phyloP scores from a whole-genome alignment of 2,797 vertebrate genomes.

The Orientallactaga sibirica region DNA sequence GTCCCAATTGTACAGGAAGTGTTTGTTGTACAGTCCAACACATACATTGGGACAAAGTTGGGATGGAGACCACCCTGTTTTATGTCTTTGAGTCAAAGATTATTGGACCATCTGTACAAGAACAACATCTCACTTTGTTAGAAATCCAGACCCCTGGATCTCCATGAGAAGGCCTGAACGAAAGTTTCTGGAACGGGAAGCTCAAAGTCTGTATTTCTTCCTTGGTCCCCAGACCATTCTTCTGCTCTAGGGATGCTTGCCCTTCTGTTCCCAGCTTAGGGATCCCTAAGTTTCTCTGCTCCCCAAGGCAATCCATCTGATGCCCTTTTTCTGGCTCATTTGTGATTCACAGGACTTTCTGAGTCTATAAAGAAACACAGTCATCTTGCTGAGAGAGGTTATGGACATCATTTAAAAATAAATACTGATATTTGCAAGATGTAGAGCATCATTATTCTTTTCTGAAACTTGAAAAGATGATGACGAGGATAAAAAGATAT shows the following conservation, averaged over 20 bases:
- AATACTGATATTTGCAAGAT: conserved; percentile 42
- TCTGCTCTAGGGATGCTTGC: background rate
- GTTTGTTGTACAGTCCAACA: background rate
- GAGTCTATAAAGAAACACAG: conserved; percentile 18
- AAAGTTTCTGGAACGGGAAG: background rate
- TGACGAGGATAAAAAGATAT: background rate
- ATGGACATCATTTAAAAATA: conserved; percentile 50
- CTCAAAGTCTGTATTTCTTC: background rate
- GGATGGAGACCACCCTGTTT: background rate
- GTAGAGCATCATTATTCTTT: conserved; percentile 7
- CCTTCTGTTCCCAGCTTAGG: background rate
- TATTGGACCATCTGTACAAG: background rate
- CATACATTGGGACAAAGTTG: background rate
- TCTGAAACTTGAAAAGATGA: conserved; percentile 45
- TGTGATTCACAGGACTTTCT: background rate
- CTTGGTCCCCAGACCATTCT: background rate
- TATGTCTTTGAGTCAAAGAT: background rate
- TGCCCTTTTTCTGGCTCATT: background rate
- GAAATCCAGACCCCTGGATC: background rate
- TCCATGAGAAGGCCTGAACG: background rate
- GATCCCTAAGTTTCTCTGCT: background rate
- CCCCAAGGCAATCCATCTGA: background rate
- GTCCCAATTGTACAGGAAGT: background rate
- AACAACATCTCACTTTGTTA: background rate
- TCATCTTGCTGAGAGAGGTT: conserved; percentile 7